phyloP scores from a whole-genome alignment of 2,888 invertebrate genomes.

The Synergus gifuensis region DNA sequence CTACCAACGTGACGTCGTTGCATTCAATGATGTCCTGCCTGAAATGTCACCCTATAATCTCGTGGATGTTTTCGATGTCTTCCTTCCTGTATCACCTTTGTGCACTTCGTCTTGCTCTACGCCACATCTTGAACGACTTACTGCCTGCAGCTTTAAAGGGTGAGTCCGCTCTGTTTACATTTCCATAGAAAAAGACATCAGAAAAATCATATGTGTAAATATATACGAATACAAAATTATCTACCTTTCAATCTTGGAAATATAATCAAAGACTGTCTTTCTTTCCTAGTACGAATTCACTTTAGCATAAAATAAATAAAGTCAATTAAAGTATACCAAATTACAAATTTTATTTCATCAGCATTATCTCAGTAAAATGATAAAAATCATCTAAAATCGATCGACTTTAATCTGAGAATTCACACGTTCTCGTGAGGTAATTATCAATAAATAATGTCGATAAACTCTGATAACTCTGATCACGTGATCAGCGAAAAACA shows the following conservation, averaged over 20 bases:
- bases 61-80: slow-evolving; percentile 77
- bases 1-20: slow-evolving; percentile 67
- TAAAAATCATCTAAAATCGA: background rate
- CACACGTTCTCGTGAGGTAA: background rate
- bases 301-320: background rate
- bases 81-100: slow-evolving; percentile 74
- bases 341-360: background rate
- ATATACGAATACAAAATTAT: background rate
- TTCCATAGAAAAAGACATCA: background rate
- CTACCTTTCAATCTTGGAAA: background rate
- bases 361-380: background rate
- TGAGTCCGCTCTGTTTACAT: slow-evolving; percentile 64
- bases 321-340: background rate
- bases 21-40: slow-evolving; percentile 73
- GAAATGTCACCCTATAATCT: slow-evolving; percentile 61
- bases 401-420: background rate
- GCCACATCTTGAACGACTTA: slow-evolving; percentile 69
- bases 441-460: background rate
- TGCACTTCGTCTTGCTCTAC: slow-evolving; percentile 72
- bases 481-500: background rate
- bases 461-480: background rate
- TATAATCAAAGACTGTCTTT: background rate
- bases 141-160: slow-evolving; percentile 75
- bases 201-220: background rate
- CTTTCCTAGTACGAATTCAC: background rate